These are phyloP conservation scores for Vanessa atalanta DNA, from an alignment of 1,140 invertebrate genomes.

Conservation along the genomic window DNA sequence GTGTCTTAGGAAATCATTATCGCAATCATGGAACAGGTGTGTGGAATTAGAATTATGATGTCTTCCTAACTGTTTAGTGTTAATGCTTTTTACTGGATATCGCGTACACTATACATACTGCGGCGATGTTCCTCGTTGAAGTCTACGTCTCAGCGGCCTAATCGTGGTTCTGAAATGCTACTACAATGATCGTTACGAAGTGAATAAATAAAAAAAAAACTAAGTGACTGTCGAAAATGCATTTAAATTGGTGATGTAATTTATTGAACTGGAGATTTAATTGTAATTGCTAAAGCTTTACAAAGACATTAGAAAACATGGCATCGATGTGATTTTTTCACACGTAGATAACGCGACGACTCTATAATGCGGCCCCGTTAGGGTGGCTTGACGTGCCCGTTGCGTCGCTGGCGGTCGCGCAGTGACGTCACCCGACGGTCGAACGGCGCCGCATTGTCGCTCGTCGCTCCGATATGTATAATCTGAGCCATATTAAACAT, in stretches of 20 bases:
- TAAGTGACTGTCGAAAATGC: constrained; percentile 68
- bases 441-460: constrained; percentile 9
- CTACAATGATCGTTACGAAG: constrained; percentile 45
- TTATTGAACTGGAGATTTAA: constrained; percentile 51
- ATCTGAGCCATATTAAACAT: constrained; percentile 46
- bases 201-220: constrained; percentile 21
- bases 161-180: constrained; percentile 49
- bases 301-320: constrained; percentile 24
- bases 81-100: constrained; percentile 16
- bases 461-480: constrained; percentile 34
- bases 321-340: constrained; percentile 36
- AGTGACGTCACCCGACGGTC: not conserved
- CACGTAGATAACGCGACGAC: constrained; percentile 19
- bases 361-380: constrained; percentile 6
- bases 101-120: constrained; percentile 12
- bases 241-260: constrained; percentile 67
- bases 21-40: not conserved
- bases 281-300: constrained; percentile 63
- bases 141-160: constrained; percentile 27
- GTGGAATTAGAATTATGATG: constrained; percentile 35
- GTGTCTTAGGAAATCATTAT: constrained; percentile 19
- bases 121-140: constrained; percentile 5
- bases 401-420: too few relatives aligned
- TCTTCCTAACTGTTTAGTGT: constrained; percentile 41
- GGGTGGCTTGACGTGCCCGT: not conserved